Percentiles rank a stretch among this genome's conserved stretches.
Conservation (phyloP, 2,113 vertebrate species). For the Leucopternis melanops region DNA sequence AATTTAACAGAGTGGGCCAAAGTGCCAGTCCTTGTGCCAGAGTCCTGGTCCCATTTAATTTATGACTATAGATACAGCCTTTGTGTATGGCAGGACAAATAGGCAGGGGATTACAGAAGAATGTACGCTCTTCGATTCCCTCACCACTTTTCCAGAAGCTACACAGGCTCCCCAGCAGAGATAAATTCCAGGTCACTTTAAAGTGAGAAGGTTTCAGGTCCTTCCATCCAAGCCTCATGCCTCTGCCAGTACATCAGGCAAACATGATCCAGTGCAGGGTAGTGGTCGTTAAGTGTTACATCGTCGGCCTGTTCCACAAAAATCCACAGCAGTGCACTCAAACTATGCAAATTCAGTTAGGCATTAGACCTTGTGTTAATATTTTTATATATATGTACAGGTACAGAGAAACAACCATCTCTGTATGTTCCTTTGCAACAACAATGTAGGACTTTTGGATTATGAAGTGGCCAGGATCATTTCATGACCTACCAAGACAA, state of each 20-base stretch:
- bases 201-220: not conserved
- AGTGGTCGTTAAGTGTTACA: rapidly evolving
- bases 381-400: not conserved
- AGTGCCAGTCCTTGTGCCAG: not conserved
- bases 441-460: not conserved
- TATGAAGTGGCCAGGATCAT: not conserved
- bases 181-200: not conserved
- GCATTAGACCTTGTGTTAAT: not conserved
- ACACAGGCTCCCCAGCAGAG: not conserved
- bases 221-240: not conserved
- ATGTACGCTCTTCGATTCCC: rapidly evolving
- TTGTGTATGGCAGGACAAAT: not conserved
- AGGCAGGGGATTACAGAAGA: not conserved
- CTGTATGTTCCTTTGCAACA: not conserved
- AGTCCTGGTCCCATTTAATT: not conserved
- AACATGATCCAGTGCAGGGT: not conserved
- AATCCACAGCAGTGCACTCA: not conserved
- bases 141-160: not conserved
- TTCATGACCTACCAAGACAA: not conserved
- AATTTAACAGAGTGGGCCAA: not conserved
- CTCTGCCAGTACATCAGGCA: not conserved
- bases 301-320: not conserved
- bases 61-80: not conserved
- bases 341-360: not conserved
- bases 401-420: not conserved